Evolutionary conservation across 2,888 invertebrate species (phyloP).

Genomic region (Molorchus minor): DNA sequence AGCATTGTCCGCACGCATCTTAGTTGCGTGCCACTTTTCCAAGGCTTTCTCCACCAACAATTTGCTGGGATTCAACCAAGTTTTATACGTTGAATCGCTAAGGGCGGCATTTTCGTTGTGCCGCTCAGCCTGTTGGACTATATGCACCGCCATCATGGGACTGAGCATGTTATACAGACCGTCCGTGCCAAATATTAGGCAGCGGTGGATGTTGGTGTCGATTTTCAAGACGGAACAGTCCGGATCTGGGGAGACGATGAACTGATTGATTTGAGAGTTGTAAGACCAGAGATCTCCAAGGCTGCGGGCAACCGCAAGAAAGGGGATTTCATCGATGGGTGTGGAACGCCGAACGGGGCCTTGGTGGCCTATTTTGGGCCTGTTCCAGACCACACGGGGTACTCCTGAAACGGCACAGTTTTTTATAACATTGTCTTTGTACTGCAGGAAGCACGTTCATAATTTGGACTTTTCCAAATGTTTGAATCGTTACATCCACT

Average conservation of each 20-base stretch:
- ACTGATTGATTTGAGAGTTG: slow-evolving; percentile 88
- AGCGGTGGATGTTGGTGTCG: slow-evolving; percentile 80
- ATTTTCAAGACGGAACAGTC: slow-evolving; percentile 89
- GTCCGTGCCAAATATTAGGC: slow-evolving; percentile 95
- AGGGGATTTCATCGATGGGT: slow-evolving; percentile 92
- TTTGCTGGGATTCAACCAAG: slow-evolving; percentile 92
- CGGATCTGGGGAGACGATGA: slow-evolving; percentile 97
- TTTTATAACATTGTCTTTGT: too few species aligned
- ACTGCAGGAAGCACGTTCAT: too few species aligned
- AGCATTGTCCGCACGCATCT: slow-evolving; percentile 95
- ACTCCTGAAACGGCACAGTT: slow-evolving; percentile 77
- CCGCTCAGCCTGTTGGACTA: slow-evolving; percentile 83
- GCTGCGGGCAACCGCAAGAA: slow-evolving; percentile 94
- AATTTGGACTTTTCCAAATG: too few species aligned
- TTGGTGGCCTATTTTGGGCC: slow-evolving; percentile 83
- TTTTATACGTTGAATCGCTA: slow-evolving; percentile 58
- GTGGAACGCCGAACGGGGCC: slow-evolving; percentile 92
- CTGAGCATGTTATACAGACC: slow-evolving; percentile 97
- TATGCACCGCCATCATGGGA: slow-evolving; percentile 82
- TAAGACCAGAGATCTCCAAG: slow-evolving; percentile 98
- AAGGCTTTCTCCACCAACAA: slow-evolving; percentile 84
- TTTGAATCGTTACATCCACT: too few species aligned
- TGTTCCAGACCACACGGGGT: slow-evolving; percentile 96
- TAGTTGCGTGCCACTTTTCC: slow-evolving; percentile 83
- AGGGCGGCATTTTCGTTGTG: slow-evolving; percentile 77